Evolutionary conservation across 2,888 invertebrate species (phyloP).

Genomic region (Lordiphosa fenestrarum): DNA sequence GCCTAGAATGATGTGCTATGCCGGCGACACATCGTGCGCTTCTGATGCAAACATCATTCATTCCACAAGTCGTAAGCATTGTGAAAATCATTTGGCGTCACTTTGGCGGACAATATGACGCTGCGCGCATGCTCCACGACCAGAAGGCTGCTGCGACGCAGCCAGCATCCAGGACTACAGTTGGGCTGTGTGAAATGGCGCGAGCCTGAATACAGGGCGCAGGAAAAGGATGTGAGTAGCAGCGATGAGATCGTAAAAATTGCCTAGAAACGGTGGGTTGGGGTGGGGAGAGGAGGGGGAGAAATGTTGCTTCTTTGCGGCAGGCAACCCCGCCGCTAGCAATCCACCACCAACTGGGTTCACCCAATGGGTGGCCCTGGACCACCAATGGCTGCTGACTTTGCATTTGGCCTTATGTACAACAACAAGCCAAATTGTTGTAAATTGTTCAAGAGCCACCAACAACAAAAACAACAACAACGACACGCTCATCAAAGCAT

Average conservation of each 20-base stretch:
- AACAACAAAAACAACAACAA: conserved; percentile 14
- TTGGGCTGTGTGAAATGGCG: conserved; percentile 22
- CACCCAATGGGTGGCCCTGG: conserved; percentile 61
- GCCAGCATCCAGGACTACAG: conserved; percentile 5
- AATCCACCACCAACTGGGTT: conserved; percentile 40
- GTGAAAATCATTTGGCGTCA: conserved; percentile 59
- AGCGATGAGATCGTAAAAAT: conserved; percentile 40
- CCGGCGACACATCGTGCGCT: conserved; percentile 79
- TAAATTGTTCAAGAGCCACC: conserved; percentile 33
- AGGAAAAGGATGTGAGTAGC: conserved; percentile 30
- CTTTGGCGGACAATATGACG: conserved; percentile 27
- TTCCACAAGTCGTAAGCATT: conserved; percentile 73
- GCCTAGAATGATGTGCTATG: conserved; percentile 81
- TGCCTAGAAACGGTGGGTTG: conserved; percentile 12
- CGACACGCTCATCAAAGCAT: conserved; percentile 10
- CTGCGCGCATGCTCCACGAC: conserved; percentile 69
- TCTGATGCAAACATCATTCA: conserved; percentile 75
- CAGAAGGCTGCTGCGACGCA: conserved; percentile 12
- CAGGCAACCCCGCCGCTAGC: conserved; percentile 38
- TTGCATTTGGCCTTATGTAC: conserved; percentile 51
- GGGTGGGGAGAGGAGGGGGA: no score
- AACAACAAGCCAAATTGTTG: conserved; percentile 35
- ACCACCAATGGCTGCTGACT: conserved; percentile 65
- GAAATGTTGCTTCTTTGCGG: conserved; percentile 19
- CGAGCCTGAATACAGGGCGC: conserved; percentile 18